These are phyloP conservation scores for Chrysolina haemoptera DNA, from an alignment of 2,888 invertebrate genomes.

Conservation along the genomic window DNA sequence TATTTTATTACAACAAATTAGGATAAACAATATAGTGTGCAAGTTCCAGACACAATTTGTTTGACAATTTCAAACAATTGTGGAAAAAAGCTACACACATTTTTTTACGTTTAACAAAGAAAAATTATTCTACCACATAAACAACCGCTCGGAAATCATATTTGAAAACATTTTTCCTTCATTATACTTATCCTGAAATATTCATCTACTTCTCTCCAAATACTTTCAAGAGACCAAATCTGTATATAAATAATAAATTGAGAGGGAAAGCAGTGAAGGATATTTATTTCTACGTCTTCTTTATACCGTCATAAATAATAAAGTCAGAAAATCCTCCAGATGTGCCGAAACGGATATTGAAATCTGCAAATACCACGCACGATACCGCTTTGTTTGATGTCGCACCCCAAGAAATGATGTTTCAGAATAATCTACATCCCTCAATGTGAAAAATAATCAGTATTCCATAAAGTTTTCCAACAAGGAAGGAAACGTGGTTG, in stretches of 20 bases:
- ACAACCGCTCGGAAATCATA: no score
- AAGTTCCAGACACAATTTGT: no score
- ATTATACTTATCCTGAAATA: not conserved
- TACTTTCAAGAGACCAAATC: not conserved
- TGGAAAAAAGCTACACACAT: no score
- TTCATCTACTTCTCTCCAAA: not conserved
- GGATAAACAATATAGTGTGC: no score
- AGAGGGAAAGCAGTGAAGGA: not conserved
- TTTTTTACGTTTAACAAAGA: no score
- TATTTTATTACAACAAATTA: no score
- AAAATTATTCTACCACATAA: no score
- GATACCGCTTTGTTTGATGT: conserved; percentile 7
- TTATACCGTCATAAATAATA: conserved; percentile 4
- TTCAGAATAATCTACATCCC: not conserved
- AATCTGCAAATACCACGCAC: not conserved
- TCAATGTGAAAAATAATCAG: no score
- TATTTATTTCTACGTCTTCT: not conserved
- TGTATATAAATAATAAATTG: conserved; percentile 8
- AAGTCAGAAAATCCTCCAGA: not conserved
- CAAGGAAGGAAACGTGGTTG: no score
- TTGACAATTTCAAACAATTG: no score
- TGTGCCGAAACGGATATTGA: not conserved
- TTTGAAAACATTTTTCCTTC: not conserved
- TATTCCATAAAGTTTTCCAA: no score
- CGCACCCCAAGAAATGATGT: not conserved